Evolutionary conservation across 2,797 vertebrate species (phyloP).

Genomic region (Sebastes wilsoni): DNA sequence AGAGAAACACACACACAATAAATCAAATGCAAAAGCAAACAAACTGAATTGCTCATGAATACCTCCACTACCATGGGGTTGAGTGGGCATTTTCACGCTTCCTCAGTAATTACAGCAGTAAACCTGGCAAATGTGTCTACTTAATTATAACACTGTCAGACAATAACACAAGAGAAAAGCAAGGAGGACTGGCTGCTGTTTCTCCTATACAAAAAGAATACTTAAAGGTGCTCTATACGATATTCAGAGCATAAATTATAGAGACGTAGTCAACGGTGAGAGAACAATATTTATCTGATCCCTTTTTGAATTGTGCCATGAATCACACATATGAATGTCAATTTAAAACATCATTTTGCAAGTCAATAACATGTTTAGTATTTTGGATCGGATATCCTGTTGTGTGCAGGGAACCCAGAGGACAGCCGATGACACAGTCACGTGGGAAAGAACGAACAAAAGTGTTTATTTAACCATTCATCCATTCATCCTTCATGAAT

Average conservation of each 20-base stretch:
- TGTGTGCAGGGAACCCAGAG: too few relatives aligned
- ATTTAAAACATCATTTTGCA: too few relatives aligned
- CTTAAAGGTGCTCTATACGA: background rate
- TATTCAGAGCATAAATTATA: background rate
- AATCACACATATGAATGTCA: too few relatives aligned
- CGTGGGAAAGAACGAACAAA: too few relatives aligned
- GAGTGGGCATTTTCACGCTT: constrained; percentile 31
- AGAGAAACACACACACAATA: background rate
- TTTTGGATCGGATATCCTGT: too few relatives aligned
- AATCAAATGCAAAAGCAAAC: background rate
- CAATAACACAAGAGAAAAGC: background rate
- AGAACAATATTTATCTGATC: too few relatives aligned
- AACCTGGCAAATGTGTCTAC: constrained; percentile 12
- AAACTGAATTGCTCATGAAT: constrained; percentile 18
- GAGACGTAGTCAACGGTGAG: too few relatives aligned
- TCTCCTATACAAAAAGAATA: background rate
- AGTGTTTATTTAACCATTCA: too few relatives aligned
- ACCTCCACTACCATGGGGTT: background rate
- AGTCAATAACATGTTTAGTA: too few relatives aligned
- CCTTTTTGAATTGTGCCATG: too few relatives aligned
- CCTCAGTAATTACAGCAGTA: constrained; percentile 20
- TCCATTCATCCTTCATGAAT: too few relatives aligned
- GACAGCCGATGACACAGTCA: too few relatives aligned
- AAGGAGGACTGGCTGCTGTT: background rate
- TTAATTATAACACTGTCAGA: constrained; percentile 30